Evolutionary conservation across 2,113 vertebrate genomes (phyloP), one percentile per base, ranked within the genome.

Genomic region (Cephalopterus ornatus): DNA sequence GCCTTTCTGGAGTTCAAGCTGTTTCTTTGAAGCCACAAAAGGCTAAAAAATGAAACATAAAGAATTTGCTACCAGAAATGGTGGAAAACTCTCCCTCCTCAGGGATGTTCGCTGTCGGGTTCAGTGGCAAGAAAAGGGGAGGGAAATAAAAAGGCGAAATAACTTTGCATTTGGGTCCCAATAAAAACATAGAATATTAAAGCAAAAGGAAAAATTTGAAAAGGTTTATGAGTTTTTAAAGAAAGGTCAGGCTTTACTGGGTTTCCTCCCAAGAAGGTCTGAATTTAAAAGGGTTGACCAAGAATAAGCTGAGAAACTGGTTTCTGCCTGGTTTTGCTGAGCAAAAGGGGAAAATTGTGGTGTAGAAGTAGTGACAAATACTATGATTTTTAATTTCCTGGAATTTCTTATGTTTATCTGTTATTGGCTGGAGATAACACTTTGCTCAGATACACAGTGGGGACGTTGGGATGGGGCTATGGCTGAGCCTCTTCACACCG

Each of bases 21-120:
- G 88, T 85, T 94, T 59, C 95, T 93, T 71, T 83, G 94, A 93
- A 96, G 93, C 93, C 88, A 67, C 94, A 93, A 74, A 93, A 91
- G 65, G 68, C 84, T 93, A 65, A 91, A 65, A 91, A 95, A 87
- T 71, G 88, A 84, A 95, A 71, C 77, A 50, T 11, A 55, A 95
- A 87, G 95, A 92, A 93, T 96, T 92, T 76, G 92, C 87, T 93
- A 85, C 88, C 92, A 92, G 82, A 93, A 95, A 66, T 18, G 58
- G 58, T 76, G 79, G 90, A 91, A 96, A 94, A 88, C 35, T 92
- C 74, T 33, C 37, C 24, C 42, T 92, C 72, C 83, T 30, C 49
- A 0, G 5, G 41, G 84, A 55, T 59, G 66, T n/a, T 85, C 8
- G 0, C 67, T 12, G 77, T 62, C 2, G 3, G 78, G 79, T 85